These are phyloP conservation scores for Chrosomus eos DNA, from an alignment of 2,797 vertebrate species.

Conservation along the genomic window DNA sequence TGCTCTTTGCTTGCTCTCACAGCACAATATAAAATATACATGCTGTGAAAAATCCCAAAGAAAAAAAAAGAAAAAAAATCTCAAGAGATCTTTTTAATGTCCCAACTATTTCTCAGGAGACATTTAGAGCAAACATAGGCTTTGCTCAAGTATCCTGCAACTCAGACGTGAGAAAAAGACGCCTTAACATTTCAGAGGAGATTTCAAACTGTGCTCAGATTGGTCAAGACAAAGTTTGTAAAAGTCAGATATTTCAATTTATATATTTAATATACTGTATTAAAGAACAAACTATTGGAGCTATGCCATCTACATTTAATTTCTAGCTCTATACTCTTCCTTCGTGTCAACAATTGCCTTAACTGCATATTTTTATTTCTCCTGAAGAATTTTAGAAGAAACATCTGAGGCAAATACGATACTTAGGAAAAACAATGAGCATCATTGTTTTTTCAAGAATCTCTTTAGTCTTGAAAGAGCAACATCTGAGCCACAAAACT, in stretches of 20 bases:
- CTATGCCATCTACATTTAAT: background rate
- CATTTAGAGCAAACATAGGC: background rate
- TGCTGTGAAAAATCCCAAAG: background rate
- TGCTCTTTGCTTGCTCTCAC: background rate
- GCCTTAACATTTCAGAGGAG: background rate
- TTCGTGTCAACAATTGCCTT: background rate
- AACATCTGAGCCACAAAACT: background rate
- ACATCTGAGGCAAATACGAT: background rate
- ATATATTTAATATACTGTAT: background rate
- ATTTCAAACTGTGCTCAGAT: background rate
- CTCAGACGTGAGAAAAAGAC: background rate
- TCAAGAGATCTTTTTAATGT: background rate
- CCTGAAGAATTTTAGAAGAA: background rate
- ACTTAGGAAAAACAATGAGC: background rate
- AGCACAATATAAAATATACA: slow-evolving; percentile 19
- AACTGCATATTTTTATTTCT: background rate
- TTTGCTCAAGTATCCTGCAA: background rate
- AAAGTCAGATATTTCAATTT: background rate
- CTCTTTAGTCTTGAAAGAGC: background rate
- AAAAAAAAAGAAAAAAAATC: background rate
- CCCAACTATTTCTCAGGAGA: background rate
- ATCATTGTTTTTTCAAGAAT: background rate
- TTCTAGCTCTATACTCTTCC: background rate
- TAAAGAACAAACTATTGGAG: background rate
- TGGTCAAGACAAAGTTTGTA: background rate